Evolutionary conservation across 2,888 invertebrate species (phyloP).

Genomic region (Trilocha varians): DNA sequence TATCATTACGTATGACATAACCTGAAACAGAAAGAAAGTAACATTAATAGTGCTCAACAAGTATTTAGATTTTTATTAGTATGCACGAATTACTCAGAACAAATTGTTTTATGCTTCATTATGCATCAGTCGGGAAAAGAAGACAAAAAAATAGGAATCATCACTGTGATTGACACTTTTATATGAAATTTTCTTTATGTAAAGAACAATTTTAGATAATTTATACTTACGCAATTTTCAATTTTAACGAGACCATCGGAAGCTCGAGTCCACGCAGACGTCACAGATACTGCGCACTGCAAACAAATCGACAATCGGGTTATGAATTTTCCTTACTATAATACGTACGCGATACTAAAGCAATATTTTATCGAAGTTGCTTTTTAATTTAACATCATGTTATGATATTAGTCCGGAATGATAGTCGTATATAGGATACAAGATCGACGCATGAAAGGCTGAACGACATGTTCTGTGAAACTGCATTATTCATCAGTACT

Average conservation of each 20-base stretch:
- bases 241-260: not conserved
- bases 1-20: no score
- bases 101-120: slow-evolving; percentile 29
- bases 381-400: no score
- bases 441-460: no score
- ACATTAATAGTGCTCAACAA: not conserved
- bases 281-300: not conserved
- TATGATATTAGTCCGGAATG: no score
- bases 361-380: no score
- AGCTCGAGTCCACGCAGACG: not conserved
- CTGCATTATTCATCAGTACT: no score
- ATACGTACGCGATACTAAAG: no score
- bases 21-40: not conserved
- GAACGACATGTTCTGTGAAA: no score
- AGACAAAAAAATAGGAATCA: slow-evolving; percentile 50
- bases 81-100: slow-evolving; percentile 7
- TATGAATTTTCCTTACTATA: no score
- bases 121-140: slow-evolving; percentile 65
- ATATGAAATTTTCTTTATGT: not conserved
- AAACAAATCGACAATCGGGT: not conserved
- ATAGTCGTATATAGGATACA: no score
- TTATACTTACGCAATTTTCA: not conserved
- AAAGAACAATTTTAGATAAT: not conserved
- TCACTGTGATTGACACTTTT: slow-evolving; percentile 19
- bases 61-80: not conserved